Evolutionary conservation across 1,140 invertebrate genomes (phyloP).

Genomic region (Aricia agestis): DNA sequence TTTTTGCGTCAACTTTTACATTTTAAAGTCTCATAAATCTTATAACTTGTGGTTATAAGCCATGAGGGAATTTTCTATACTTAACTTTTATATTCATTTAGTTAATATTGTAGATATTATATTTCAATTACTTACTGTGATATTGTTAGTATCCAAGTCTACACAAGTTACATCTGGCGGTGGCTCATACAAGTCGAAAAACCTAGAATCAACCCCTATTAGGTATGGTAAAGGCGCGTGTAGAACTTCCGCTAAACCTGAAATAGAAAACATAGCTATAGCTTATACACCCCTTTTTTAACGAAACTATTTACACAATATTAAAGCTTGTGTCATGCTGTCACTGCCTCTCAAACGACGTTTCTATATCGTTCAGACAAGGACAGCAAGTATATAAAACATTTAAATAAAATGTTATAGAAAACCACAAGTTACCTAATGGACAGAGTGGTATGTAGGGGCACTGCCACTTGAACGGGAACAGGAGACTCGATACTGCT

Average conservation of each 20-base stretch:
- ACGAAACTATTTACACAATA: too few relatives aligned
- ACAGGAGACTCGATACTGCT: slow-evolving; percentile 96
- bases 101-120: too few relatives aligned
- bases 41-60: too few relatives aligned
- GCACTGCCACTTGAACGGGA: slow-evolving; percentile 99
- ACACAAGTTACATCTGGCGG: slow-evolving; percentile 98
- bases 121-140: slow-evolving; percentile 80
- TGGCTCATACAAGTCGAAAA: slow-evolving; percentile 98
- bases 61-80: too few relatives aligned
- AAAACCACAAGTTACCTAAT: slow-evolving; percentile 77
- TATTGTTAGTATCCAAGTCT: slow-evolving; percentile 98
- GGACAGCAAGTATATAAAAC: too few relatives aligned
- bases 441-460: slow-evolving; percentile 99
- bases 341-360: too few relatives aligned
- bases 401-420: background rate
- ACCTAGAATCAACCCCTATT: slow-evolving; percentile 96
- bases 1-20: too few relatives aligned
- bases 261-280: slow-evolving; percentile 29
- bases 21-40: too few relatives aligned
- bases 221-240: slow-evolving; percentile 98
- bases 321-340: too few relatives aligned
- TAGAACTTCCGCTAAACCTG: slow-evolving; percentile 87
- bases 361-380: too few relatives aligned
- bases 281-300: too few relatives aligned
- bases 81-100: too few relatives aligned